Evolutionary conservation across 2,113 vertebrate species (phyloP).

Genomic region (Caloenas nicobarica): DNA sequence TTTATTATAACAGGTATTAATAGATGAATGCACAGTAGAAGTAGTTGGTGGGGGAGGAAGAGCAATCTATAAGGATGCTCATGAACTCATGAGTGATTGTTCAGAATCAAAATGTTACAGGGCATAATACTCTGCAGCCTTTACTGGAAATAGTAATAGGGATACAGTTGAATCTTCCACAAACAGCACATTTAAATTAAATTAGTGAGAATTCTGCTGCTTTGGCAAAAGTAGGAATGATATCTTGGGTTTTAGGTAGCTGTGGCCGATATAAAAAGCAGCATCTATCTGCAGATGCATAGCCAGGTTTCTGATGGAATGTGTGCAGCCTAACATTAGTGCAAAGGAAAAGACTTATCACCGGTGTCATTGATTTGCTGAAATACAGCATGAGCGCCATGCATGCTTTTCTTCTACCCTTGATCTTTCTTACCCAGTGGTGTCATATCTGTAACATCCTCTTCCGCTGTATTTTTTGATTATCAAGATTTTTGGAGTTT

Average conservation of each 20-base stretch:
- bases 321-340: neutral
- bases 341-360: conserved; percentile 14
- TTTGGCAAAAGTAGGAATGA: neutral
- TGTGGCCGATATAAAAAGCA: neutral
- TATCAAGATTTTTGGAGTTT: neutral
- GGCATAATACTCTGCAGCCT: neutral
- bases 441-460: neutral
- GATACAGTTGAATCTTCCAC: neutral
- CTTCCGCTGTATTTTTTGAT: neutral
- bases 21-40: neutral
- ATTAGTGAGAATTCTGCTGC: neutral
- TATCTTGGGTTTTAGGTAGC: neutral
- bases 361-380: neutral
- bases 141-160: neutral
- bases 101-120: neutral
- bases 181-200: neutral
- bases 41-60: neutral
- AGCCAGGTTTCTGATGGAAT: neutral
- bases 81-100: neutral
- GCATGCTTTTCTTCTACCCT: conserved; percentile 7
- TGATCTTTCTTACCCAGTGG: neutral
- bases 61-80: neutral
- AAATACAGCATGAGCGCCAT: neutral
- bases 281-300: neutral
- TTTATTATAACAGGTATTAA: neutral